Conservation (phyloP, 2,888 invertebrate species). For the Rhagonycha lutea region DNA sequence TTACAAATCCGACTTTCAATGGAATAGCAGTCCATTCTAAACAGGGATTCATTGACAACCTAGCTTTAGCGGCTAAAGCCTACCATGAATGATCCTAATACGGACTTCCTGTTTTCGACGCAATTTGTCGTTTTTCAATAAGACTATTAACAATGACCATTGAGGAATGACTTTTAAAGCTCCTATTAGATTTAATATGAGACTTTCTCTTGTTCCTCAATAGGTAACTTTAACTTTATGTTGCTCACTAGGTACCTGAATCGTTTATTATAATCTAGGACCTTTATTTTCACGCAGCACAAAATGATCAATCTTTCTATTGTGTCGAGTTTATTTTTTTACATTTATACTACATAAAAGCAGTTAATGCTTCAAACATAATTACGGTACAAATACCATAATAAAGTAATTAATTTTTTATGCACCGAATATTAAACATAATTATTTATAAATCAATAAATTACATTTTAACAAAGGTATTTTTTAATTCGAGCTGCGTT, state of each 20-base stretch:
- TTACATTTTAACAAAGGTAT: background rate
- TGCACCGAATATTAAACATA: background rate
- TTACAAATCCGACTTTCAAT: slow-evolving; percentile 49
- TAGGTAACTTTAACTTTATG: slow-evolving; percentile 10
- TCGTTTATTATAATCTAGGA: slow-evolving; percentile 13
- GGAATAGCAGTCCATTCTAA: slow-evolving; percentile 50
- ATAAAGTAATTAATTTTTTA: background rate
- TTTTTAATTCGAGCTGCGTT: background rate
- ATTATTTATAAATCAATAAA: background rate
- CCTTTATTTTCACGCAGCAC: slow-evolving; percentile 23
- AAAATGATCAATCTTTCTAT: slow-evolving; percentile 28
- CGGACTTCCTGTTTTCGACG: slow-evolving; percentile 57
- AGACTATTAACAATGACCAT: slow-evolving; percentile 52
- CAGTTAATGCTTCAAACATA: background rate
- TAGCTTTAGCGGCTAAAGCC: slow-evolving; percentile 48
- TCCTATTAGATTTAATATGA: slow-evolving; percentile 55
- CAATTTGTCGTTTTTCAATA: slow-evolving; percentile 55
- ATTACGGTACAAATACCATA: background rate
- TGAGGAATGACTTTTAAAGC: slow-evolving; percentile 53
- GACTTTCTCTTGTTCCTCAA: slow-evolving; percentile 32
- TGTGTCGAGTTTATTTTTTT: slow-evolving; percentile 25
- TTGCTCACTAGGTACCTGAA: slow-evolving; percentile 26
- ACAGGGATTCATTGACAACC: slow-evolving; percentile 52
- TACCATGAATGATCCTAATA: slow-evolving; percentile 53
- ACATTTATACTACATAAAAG: slow-evolving; percentile 8